Evolutionary conservation across 1,140 invertebrate species (phyloP), one percentile per base, ranked within the genome.

Genomic region (Cydia splendana): DNA sequence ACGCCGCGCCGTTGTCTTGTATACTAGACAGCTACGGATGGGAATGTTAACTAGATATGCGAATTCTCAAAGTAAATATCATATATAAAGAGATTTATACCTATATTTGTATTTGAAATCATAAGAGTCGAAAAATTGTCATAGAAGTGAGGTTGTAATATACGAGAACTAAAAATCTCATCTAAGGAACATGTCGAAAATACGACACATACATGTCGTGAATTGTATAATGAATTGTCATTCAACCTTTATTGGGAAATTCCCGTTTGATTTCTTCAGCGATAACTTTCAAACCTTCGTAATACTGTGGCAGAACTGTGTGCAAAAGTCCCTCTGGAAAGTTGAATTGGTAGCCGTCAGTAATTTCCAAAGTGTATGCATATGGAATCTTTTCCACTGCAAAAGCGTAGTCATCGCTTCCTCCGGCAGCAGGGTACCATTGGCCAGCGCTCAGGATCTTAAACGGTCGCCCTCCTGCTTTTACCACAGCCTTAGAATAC

Each of bases 381-480:
- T 96, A 95, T 4, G 95, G 95, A 2, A 97, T 93, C 18, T 94
- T 94, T 1, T 94, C 88, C 0, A 92, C 93, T 0, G 95, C 95
- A 80, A 95, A 96, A 0, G 95, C 95, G 88, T 95, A 97, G 82
- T 97, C 96, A 82, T 96, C 95, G 76, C 95, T 95, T 0, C 95
- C 95, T 2, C 96, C 96, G 53, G 95, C 94, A 10, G 95, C 95
- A 0, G 94, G 91, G 76, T 95, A 94, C 89, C 94, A 95, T 65
- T 94, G 90, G 0, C 94, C 91, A 12, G 94, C 94, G 78, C 93
- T 94, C 81, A 93, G 87, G 0, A 93, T 89, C 48, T 85, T 94
- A 48, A 94, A 94, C 2, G 94, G 93, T 9, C 81, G 78, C 0
- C 91, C 91, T 10, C 94, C 94, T 38, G 90, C 90, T 20, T 78